These are phyloP conservation scores for Megaptera novaeangliae DNA, from an alignment of 2,113 vertebrate species.

Conservation along the genomic window DNA sequence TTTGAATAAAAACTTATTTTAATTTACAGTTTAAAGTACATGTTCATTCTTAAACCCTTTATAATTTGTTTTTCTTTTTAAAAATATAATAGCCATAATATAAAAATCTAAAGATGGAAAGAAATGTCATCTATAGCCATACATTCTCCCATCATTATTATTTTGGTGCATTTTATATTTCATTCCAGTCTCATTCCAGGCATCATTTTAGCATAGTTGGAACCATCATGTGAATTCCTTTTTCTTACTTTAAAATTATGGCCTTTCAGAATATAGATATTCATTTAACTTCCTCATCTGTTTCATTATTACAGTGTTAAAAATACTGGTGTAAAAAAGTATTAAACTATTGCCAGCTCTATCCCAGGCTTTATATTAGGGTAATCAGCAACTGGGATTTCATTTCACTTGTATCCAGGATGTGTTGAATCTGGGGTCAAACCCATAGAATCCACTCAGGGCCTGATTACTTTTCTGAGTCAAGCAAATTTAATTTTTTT, in stretches of 20 bases:
- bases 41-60: slow-evolving; percentile 32
- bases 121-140: background rate
- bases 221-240: background rate
- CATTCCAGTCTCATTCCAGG: background rate
- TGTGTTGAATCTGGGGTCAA: background rate
- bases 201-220: background rate
- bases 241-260: background rate
- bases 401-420: background rate
- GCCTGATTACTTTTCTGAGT: background rate
- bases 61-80: slow-evolving; percentile 27
- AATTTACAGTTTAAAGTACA: slow-evolving; percentile 58
- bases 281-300: background rate
- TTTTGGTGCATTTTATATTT: background rate
- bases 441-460: background rate
- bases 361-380: background rate
- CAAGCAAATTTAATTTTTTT: background rate
- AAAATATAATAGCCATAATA: background rate
- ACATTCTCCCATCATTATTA: background rate
- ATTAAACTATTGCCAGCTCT: background rate
- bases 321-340: background rate
- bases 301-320: slow-evolving; percentile 32
- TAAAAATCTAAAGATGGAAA: background rate
- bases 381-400: background rate
- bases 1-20: slow-evolving; percentile 84
- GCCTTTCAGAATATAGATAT: background rate